phyloP scores from a whole-genome alignment of 2,113 vertebrate species.

The Crocuta crocuta region DNA sequence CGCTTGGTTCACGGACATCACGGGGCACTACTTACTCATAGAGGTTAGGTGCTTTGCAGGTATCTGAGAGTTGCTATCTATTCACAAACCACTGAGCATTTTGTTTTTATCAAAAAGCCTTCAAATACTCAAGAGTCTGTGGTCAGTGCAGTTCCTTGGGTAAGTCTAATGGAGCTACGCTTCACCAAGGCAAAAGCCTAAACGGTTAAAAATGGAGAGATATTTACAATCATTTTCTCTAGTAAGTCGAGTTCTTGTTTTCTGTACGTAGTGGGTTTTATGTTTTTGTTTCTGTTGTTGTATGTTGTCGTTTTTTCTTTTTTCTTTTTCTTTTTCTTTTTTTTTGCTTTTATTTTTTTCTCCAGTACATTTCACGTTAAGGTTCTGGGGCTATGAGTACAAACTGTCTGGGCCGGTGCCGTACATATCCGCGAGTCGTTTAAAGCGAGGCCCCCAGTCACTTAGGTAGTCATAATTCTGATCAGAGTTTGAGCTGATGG shows the following conservation, averaged over 20 bases:
- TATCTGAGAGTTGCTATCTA: conserved; percentile 87
- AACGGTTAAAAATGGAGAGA: conserved; percentile 84
- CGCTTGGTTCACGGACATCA: conserved; percentile 59
- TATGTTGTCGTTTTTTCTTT: neutral
- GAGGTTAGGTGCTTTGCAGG: conserved; percentile 80
- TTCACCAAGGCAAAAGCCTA: conserved; percentile 83
- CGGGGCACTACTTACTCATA: conserved; percentile 39
- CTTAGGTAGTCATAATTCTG: conserved; percentile 98
- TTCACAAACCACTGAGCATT: conserved; percentile 83
- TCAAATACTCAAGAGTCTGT: conserved; percentile 79
- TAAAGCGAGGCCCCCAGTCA: conserved; percentile 98
- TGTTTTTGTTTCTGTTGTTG: too few relatives aligned
- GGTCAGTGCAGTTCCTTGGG: conserved; percentile 83
- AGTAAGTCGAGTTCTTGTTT: conserved; percentile 75
- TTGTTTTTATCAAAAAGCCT: conserved; percentile 83
- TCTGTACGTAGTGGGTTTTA: neutral
- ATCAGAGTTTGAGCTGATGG: conserved; percentile 96
- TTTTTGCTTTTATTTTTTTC: conserved; percentile 67
- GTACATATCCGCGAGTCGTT: conserved; percentile 97
- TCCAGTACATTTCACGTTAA: conserved; percentile 82
- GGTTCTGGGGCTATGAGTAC: conserved; percentile 92
- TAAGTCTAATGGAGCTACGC: conserved; percentile 81
- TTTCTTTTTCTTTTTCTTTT: neutral
- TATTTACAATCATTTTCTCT: conserved; percentile 86
- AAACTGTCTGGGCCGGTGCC: conserved; percentile 90